Base-by-base conservation (phyloP, 2,797 vertebrate species). In the Sternotherus odoratus region DNA sequence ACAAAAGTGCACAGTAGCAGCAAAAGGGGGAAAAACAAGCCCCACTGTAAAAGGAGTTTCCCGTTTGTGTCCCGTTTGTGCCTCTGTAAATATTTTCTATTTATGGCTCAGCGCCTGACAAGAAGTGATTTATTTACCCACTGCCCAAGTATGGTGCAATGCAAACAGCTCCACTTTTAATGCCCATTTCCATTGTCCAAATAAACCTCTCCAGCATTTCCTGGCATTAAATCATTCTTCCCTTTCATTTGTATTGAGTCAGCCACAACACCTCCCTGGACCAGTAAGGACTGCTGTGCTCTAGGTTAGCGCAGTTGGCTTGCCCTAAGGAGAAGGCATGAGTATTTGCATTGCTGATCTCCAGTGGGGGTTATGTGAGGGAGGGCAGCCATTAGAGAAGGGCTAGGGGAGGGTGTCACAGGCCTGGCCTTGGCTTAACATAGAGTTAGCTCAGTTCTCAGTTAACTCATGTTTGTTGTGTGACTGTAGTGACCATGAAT, bases 181-280 rank as follows among this genome's bases (percentile, higher is more conserved):
- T 48, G 36, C 46, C 77, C 90, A 49, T 48, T 77, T 91, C 84
- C 39, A 51, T 80, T 17, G 4, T 21, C 72, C 49, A 46, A n/a
- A 17, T 50, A 49, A 15, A 46, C 50, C 53, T 33, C 82, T 85
- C 21, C 80, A 89, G 16, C 33, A 30, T 11, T 43, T 43, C 66
- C 92, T 77, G 57, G 63, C 90, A 86, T 94, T 10, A 75, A 90
- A 75, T 90, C 53, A 33, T 87, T 90, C 77, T 69, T 69, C 12
- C 21, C n/a, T 77, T 75, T 88, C 72, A 50, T 86, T 16, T 72
- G 39, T 86, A 87, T 28, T 26, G 23, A 12, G 88, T 80, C 63
- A 86, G 83, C 77, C 53, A 56, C 69, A 56, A 39, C 1, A 87
- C 9, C 51, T 87, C 87, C 56, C 51, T 30, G 85, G 12, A 56